Base-by-base conservation (phyloP, 1,140 invertebrate species). In the Pygmarrhopalites habei region DNA sequence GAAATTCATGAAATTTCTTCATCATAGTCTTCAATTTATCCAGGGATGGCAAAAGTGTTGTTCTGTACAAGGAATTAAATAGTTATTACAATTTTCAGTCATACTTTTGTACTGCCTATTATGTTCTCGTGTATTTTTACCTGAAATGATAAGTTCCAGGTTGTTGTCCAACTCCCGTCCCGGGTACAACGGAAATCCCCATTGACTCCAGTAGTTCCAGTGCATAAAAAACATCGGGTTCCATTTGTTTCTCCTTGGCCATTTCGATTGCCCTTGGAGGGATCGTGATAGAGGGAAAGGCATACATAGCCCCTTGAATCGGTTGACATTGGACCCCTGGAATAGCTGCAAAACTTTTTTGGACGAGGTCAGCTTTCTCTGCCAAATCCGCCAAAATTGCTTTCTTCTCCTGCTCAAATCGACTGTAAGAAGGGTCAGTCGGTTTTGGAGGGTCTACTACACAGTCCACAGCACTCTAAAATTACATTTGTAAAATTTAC, bases 401-500 rank as follows among this genome's bases (percentile, higher is more conserved):
- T 21, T 73, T 72, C 71, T 82, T 83, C 70, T 86, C 84, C 72
- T 79, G 61, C 60, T 65, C 32, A 56, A 75, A 77, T n/a, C 66
- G 60, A 25, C 74, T 72, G 64, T 77, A 82, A 0, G 81, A 82
- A 7, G 80, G 77, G 29, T 85, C 83, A 21, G 81, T 82, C 56
- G 75, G 73, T 60, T 75, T 73, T 4, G 84, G 85, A 21, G 82
- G 83, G 67, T 83, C 82, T 3, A 84, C 83, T 2, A 85, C 78
- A 57, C 80, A 79, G 71, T 83, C 83, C 73, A 86, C 81, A 2
- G 79, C 81, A 47, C 79, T 79, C 77, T 86, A 46, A 30, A 66
- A 29, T 35, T 57, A 39, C 5, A 52, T 46, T 57, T 81, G 80
- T 3, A 60, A 74, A 21, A 60, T 14, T 29, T 29, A 29, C 23